Evolutionary conservation across 2,113 vertebrate genomes (phyloP).

Genomic region (Empidonax alnorum): DNA sequence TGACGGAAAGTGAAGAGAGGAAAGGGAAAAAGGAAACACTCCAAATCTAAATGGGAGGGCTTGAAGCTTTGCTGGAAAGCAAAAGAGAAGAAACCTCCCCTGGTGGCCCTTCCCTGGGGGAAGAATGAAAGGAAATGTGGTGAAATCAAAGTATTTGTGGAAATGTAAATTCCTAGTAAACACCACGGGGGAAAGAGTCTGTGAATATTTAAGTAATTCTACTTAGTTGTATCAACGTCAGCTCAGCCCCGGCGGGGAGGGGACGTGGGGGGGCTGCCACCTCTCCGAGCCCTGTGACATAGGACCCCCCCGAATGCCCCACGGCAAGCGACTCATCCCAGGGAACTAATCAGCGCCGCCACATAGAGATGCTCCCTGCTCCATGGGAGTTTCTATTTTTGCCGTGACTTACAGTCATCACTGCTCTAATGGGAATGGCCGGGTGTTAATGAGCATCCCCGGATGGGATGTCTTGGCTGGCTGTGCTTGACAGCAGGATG

Average conservation of each 20-base stretch:
- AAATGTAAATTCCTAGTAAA: constrained; percentile 54
- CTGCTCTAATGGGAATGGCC: neutral
- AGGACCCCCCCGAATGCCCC: neutral
- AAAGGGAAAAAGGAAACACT: constrained; percentile 12
- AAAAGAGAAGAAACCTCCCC: constrained; percentile 29
- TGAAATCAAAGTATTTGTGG: constrained; percentile 63
- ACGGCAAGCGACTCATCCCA: neutral
- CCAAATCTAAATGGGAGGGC: neutral
- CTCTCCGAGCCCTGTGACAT: neutral
- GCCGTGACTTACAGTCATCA: neutral
- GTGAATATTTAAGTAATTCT: constrained; percentile 49
- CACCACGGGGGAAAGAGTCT: neutral
- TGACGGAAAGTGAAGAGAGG: neutral
- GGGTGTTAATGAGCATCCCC: constrained; percentile 29
- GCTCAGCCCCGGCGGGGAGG: neutral
- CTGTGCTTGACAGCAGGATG: neutral
- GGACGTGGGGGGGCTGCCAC: neutral
- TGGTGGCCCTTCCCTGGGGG: constrained; percentile 22
- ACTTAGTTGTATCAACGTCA: neutral
- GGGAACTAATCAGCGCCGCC: neutral
- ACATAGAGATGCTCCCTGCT: neutral
- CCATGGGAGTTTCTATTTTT: constrained; percentile 11
- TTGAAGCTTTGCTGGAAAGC: constrained; percentile 53
- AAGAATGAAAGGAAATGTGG: constrained; percentile 44
- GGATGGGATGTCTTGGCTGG: neutral